Base-by-base conservation (phyloP, 2,113 vertebrate species). In the Cinclus mexicanus region DNA sequence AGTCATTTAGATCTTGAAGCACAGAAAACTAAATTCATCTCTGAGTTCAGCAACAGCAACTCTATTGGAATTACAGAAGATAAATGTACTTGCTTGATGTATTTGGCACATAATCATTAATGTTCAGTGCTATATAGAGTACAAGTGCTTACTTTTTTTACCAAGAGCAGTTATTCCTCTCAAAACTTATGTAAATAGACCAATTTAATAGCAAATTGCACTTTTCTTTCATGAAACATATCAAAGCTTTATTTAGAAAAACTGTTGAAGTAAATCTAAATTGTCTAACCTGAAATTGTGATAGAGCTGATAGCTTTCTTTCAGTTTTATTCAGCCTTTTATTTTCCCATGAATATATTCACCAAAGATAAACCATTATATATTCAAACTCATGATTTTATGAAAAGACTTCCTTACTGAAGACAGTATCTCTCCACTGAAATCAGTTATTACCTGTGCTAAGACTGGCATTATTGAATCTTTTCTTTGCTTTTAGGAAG, bases 211-310 rank as follows among this genome's bases (percentile, higher is more conserved):
- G 53, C 46, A 87, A 96, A 89, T 80, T 87, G 47, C 56, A 70
- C 79, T 95, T 70, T 72, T 75, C 55, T 93, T 85, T 90, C 72
- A 78, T 82, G 79, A 91, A 94, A 89, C 29, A 25, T 90, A 93
- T 65, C 82, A 93, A 85, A 96, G 79, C 33, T 89, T 87, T 91
- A 88, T 93, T 90, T 92, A 77, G 87, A 93, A 94, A 80, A 90
- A 29, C 65, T 85, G 41, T 57, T 87, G 65, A 93, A 94, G 87
- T 94, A 89, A 95, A 89, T 83, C 78, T 85, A 93, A 92, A 93
- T 91, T 94, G 56, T 47, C 79, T 94, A 89, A 94, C 79, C 74
- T 94, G 91, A 95, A 95, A 94, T 52, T 91, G 68, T 80, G 79
- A 93, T 82, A 61, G 31, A 64, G 37, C 49, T 92, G 93, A 95